A percentile compares a stretch with the other conserved stretches of the same genome.
These are phyloP conservation scores for Clivina fossor DNA, from an alignment of 2,888 invertebrate species.

Conservation along the genomic window DNA sequence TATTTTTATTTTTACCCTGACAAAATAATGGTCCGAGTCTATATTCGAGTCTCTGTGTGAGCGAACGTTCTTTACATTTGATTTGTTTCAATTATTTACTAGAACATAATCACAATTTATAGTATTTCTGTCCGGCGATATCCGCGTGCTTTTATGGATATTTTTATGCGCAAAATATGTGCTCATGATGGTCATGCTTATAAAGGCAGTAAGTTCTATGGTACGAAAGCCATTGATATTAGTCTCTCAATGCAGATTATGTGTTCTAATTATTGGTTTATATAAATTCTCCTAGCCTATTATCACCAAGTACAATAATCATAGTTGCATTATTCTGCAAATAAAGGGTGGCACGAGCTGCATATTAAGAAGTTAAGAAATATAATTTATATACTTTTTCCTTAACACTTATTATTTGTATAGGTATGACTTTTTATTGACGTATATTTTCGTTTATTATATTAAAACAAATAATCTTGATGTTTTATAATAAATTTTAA, in stretches of 20 bases:
- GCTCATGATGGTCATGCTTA: slow-evolving; percentile 9
- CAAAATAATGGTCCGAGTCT: slow-evolving; percentile 23
- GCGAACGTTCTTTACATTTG: slow-evolving; percentile 20
- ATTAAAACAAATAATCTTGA: not conserved
- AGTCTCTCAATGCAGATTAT: slow-evolving; percentile 10
- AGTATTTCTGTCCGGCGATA: slow-evolving; percentile 23
- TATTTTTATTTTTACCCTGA: slow-evolving; percentile 11
- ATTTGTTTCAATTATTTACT: slow-evolving; percentile 20
- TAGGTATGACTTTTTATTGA: not conserved
- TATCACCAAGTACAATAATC: no score
- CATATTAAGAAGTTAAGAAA: no score
- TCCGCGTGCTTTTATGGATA: slow-evolving; percentile 29
- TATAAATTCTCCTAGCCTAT: no score
- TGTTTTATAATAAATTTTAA: not conserved
- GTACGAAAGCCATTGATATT: slow-evolving; percentile 10
- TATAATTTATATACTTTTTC: no score
- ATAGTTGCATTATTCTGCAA: no score
- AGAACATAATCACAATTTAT: slow-evolving; percentile 27
- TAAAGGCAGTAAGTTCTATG: not conserved
- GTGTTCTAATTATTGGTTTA: not conserved
- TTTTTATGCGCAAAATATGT: slow-evolving; percentile 25
- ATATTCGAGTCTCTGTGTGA: slow-evolving; percentile 22
- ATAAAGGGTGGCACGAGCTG: no score
- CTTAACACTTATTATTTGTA: not conserved
- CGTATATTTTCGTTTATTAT: no score